A percentile compares a stretch with the other conserved stretches of the same genome.
Evolutionary conservation across 1,140 invertebrate species (phyloP).

Genomic region (Leptinotarsa lineolata): DNA sequence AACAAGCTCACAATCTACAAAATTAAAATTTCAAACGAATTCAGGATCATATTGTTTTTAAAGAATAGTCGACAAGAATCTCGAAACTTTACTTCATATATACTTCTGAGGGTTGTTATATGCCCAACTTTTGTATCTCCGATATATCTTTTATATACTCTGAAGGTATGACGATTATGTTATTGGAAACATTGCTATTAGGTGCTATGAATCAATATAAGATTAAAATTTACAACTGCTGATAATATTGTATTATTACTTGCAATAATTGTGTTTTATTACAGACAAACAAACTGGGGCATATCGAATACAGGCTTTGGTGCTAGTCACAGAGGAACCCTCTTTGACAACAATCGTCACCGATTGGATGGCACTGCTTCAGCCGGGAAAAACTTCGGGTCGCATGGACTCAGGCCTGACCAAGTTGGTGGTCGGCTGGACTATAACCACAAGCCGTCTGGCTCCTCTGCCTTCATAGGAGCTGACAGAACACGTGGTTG

Average conservation of each 20-base stretch:
- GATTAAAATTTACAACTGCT: neutral
- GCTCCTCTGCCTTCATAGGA: constrained; percentile 15
- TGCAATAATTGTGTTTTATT: neutral
- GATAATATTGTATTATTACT: neutral
- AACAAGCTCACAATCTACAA: too few species aligned
- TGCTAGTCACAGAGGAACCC: constrained; percentile 25
- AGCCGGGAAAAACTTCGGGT: constrained; percentile 26
- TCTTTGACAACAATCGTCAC: constrained; percentile 32
- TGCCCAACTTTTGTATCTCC: too few species aligned
- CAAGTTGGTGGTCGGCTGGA: constrained; percentile 30
- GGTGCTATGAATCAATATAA: neutral
- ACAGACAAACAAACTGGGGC: constrained; percentile 22
- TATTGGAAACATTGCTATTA: neutral
- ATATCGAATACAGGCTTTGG: constrained; percentile 17
- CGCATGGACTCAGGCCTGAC: constrained; percentile 27
- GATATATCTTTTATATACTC: too few species aligned
- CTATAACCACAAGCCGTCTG: constrained; percentile 33
- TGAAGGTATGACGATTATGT: neutral
- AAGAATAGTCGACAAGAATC: too few species aligned
- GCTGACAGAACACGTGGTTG: constrained; percentile 27
- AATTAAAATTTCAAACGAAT: too few species aligned
- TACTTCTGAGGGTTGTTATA: too few species aligned
- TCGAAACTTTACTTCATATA: too few species aligned
- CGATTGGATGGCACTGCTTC: constrained; percentile 28
- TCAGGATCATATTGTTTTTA: too few species aligned